These are phyloP conservation scores for Selene dorsalis DNA, from an alignment of 2,797 vertebrate genomes.

Conservation along the genomic window DNA sequence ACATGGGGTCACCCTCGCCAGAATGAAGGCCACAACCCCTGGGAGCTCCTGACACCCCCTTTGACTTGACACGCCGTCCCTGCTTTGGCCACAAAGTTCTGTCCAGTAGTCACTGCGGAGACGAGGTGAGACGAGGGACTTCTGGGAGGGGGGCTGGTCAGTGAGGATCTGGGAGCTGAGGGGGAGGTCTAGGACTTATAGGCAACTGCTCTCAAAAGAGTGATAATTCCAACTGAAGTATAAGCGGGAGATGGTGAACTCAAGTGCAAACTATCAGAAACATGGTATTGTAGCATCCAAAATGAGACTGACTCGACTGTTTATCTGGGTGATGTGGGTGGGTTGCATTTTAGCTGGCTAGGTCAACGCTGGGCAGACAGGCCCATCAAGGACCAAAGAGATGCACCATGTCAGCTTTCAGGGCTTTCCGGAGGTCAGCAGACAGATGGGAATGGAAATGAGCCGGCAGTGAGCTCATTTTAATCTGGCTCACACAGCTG, in stretches of 20 bases:
- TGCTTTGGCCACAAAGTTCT: conserved; percentile 51
- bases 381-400: conserved; percentile 68
- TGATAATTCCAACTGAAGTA: conserved; percentile 12
- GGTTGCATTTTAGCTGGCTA: conserved; percentile 52
- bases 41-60: conserved; percentile 77
- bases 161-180: neutral
- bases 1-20: conserved; percentile 81
- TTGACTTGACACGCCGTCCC: conserved; percentile 65
- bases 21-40: conserved; percentile 82
- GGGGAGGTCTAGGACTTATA: neutral
- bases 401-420: conserved; percentile 68
- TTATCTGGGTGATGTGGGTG: conserved; percentile 28
- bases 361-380: conserved; percentile 70
- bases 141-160: conserved; percentile 49
- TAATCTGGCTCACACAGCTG: conserved; percentile 81
- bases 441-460: conserved; percentile 87
- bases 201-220: conserved; percentile 36
- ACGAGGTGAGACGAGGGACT: conserved; percentile 46
- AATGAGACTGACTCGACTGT: neutral
- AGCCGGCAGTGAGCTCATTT: conserved; percentile 81
- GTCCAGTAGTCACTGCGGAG: conserved; percentile 54
- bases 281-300: neutral
- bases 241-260: neutral
- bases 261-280: neutral
- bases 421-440: conserved; percentile 82